Conservation (phyloP, 2,113 vertebrate species). For the Microtus richardsoni region DNA sequence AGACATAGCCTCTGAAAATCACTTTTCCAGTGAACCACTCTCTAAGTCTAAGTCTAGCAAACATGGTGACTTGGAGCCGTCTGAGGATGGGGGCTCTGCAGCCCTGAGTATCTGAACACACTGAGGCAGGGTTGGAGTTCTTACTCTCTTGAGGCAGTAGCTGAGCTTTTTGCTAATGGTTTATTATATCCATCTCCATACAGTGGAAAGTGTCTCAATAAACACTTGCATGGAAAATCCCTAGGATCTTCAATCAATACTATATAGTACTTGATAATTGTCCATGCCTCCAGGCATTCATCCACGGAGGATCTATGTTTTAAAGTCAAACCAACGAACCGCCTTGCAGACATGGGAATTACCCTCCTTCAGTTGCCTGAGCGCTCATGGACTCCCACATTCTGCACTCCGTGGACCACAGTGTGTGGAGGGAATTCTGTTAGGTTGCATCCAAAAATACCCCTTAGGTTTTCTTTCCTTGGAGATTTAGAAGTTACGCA, state of each 20-base stretch:
- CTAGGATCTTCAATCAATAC: neutral
- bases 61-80: neutral
- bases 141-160: neutral
- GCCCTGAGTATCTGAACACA: neutral
- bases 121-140: neutral
- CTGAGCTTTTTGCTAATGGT: neutral
- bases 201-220: neutral
- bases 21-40: neutral
- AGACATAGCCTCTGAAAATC: neutral
- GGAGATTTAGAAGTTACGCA: neutral
- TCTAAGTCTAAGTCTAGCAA: neutral
- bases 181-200: neutral
- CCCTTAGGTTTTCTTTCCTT: neutral
- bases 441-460: neutral
- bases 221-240: neutral
- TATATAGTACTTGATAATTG: neutral
- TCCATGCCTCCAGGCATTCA: neutral
- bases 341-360: neutral
- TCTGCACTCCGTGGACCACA: neutral
- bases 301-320: neutral
- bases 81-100: neutral
- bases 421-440: neutral
- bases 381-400: too few species aligned
- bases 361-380: neutral
- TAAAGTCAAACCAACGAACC: neutral